Evolutionary conservation across 2,113 vertebrate genomes (phyloP).

Genomic region (Balaeniceps rex): DNA sequence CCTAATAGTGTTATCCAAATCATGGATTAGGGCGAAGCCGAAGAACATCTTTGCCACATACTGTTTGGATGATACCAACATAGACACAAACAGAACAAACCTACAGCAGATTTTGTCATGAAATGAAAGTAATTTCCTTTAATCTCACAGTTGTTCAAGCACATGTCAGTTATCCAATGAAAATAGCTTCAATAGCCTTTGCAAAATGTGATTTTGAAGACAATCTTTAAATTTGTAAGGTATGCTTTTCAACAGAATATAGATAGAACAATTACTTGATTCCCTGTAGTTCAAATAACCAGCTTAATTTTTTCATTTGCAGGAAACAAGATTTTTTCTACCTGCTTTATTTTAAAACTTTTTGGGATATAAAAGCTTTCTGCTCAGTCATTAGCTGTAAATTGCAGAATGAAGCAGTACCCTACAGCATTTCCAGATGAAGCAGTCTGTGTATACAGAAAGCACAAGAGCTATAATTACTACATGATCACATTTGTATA

Average conservation of each 20-base stretch:
- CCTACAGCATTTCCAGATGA: conserved; percentile 33
- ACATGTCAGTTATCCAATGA: not conserved
- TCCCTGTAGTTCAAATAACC: not conserved
- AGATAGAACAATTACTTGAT: not conserved
- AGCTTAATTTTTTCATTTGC: not conserved
- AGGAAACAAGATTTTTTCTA: not conserved
- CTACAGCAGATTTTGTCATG: not conserved
- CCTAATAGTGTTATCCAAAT: conserved; percentile 5
- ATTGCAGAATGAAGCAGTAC: conserved; percentile 6
- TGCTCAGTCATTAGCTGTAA: conserved; percentile 25
- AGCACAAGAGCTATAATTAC: conserved; percentile 60
- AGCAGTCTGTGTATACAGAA: conserved; percentile 59
- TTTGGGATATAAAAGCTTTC: not conserved
- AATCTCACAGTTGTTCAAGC: not conserved
- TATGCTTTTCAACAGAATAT: not conserved
- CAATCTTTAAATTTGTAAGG: not conserved
- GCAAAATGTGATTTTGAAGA: not conserved
- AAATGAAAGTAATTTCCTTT: not conserved
- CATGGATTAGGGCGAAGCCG: not conserved
- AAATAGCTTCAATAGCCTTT: not conserved
- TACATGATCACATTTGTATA: conserved; percentile 49
- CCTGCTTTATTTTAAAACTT: conserved; percentile 20
- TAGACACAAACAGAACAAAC: not conserved
- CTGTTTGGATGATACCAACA: not conserved
- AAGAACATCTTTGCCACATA: conserved; percentile 34